Evolutionary conservation across 2,888 invertebrate genomes (phyloP), one percentile per base, ranked within the genome.

Genomic region (Eupithecia inturbata): DNA sequence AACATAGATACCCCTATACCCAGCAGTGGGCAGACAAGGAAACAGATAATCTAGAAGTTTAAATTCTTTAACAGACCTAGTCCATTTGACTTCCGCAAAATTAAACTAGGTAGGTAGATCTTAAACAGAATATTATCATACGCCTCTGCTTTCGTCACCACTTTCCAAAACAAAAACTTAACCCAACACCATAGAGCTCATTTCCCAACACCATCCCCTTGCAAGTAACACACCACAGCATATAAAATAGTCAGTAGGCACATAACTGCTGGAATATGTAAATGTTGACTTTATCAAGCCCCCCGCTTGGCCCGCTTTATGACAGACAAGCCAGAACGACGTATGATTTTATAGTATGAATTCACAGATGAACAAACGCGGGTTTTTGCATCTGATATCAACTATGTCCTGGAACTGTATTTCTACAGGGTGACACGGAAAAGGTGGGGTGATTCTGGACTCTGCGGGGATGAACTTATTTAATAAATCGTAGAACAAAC

Each of bases 241-340:
- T 39, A 66, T 39, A 39, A 66, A 39, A 66, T 4, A 72, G 62
- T 73, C n/a, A 22, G 10, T 33, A n/a, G 10, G 22, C 4, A 14
- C 2, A 57, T 3, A 57, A 62, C 31, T 64, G 12, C n/a, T 72
- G 64, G 74, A 75, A 79, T 77, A 81, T 80, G 80, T 79, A 80
- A 80, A 81, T 78, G 76, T 33, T 69, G 73, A 73, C 71, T 57
- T 78, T 82, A 82, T 82, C 81, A 68, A 76, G 71, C 82, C 81
- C 82, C 82, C 81, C 73, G 70, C 57, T 57, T 57, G 4, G 82
- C 57, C 74, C 78, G 77, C 60, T 82, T 82, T 82, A 82, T 79
- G 82, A 82, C 80, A 74, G 79, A 79, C 81, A 78, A 57, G 76
- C 70, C 72, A 78, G 77, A 79, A 69, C 71, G 72, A 31, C 69